Conservation (phyloP, 2,113 vertebrate genomes). For the Tympanuchus pallidicinctus region DNA sequence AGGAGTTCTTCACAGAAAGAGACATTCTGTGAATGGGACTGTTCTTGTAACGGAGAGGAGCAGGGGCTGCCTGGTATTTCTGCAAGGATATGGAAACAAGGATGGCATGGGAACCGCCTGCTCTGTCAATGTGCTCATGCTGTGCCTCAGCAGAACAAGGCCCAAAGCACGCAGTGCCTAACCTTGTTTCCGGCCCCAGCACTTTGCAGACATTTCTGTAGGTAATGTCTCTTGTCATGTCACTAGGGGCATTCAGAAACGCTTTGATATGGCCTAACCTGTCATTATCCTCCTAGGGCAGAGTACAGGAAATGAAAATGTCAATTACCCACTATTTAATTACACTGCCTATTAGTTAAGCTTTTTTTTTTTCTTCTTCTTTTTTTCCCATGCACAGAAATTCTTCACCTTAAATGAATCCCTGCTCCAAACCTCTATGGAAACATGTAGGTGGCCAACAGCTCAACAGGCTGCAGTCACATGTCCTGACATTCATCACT, state of each 20-base stretch:
- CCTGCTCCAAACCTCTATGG: neutral
- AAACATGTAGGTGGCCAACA: neutral
- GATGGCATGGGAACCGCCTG: neutral
- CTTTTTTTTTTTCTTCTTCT: neutral
- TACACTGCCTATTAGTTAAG: neutral
- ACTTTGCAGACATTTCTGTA: neutral
- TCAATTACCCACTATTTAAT: constrained; percentile 20
- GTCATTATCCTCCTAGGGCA: constrained; percentile 13
- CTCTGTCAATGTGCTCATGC: neutral
- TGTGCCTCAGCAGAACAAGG: neutral
- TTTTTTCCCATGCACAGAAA: neutral
- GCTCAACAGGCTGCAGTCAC: neutral
- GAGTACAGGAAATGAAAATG: constrained; percentile 35
- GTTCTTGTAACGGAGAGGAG: neutral
- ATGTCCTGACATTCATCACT: neutral
- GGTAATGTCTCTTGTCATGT: neutral
- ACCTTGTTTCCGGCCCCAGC: neutral
- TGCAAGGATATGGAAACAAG: neutral
- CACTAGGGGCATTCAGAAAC: neutral
- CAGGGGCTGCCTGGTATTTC: neutral
- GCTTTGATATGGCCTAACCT: neutral
- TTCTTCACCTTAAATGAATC: neutral
- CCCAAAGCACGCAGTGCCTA: neutral
- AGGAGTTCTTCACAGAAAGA: neutral
- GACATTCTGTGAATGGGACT: neutral